These are phyloP conservation scores for Drepana arcuata DNA, from an alignment of 1,140 invertebrate genomes.

Conservation along the genomic window DNA sequence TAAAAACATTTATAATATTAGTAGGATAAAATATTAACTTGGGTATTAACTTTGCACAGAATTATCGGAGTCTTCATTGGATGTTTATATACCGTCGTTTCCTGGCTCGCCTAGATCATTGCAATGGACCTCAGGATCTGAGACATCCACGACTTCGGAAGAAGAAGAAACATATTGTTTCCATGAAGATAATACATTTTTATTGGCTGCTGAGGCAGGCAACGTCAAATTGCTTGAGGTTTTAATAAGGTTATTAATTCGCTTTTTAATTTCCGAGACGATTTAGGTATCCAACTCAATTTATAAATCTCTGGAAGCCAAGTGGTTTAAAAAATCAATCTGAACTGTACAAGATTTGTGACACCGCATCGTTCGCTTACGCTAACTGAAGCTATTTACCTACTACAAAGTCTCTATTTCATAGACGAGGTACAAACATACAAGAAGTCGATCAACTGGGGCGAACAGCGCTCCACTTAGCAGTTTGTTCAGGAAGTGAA, in stretches of 20 bases:
- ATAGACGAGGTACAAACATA: conserved; percentile 20
- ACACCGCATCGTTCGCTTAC: too few relatives aligned
- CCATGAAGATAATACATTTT: conserved; percentile 38
- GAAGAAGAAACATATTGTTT: conserved; percentile 35
- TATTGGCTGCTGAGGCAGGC: conserved; percentile 42
- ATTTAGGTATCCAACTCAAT: too few relatives aligned
- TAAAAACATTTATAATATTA: too few relatives aligned
- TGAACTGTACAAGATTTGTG: too few relatives aligned
- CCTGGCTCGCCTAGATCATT: conserved; percentile 30
- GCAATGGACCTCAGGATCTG: too few relatives aligned
- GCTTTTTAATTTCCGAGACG: conserved; percentile 5
- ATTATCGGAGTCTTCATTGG: conserved; percentile 29
- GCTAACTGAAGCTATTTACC: too few relatives aligned
- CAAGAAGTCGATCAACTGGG: conserved; percentile 43
- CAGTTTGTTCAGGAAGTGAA: conserved; percentile 30
- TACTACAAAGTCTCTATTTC: too few relatives aligned
- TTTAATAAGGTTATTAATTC: conserved; percentile 27
- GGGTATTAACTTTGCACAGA: too few relatives aligned
- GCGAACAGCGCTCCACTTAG: conserved; percentile 47
- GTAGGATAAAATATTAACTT: too few relatives aligned
- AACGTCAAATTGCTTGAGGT: conserved; percentile 29
- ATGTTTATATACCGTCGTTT: conserved; percentile 31
- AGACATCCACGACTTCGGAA: too few relatives aligned
- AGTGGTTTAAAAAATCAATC: too few relatives aligned
- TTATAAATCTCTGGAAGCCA: too few relatives aligned